A percentile compares a stretch with the other conserved stretches of the same genome.
Conservation (phyloP, 2,113 vertebrate species). For the Falco punctatus region DNA sequence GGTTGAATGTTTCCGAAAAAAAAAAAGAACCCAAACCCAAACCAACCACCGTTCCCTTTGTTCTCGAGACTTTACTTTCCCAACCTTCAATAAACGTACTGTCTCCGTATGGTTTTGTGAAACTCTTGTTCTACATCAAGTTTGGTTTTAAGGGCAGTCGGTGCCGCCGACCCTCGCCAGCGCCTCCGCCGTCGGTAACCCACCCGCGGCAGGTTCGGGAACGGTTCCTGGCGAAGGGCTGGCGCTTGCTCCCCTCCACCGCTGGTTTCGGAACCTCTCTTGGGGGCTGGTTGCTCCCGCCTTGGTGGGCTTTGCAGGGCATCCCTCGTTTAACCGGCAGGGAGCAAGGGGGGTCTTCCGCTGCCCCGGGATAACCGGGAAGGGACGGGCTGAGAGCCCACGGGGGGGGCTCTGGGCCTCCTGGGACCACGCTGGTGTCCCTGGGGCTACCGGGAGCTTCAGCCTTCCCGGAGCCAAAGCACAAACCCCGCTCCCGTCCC, state of each 20-base stretch:
- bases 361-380: not conserved
- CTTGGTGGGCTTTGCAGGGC: not conserved
- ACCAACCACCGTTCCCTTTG: not conserved
- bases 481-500: accelerated
- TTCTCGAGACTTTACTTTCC: not conserved
- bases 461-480: not conserved
- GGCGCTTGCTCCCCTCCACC: no score
- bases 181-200: accelerated
- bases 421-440: not conserved
- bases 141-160: not conserved
- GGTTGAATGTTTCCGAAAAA: not conserved
- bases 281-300: not conserved
- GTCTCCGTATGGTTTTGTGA: not conserved
- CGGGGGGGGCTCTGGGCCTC: accelerated
- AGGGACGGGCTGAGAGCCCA: not conserved
- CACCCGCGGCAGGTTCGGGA: accelerated
- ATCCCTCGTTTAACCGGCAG: not conserved
- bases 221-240: accelerated
- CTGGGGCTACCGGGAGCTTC: no score
- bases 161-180: no score
- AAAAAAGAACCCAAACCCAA: no score
- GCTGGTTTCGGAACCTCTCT: not conserved
- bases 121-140: not conserved
- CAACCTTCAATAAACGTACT: constrained; percentile 3
- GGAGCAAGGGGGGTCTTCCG: not conserved